Base-by-base conservation (phyloP, 2,797 vertebrate genomes). In the Enteromius radiatus region DNA sequence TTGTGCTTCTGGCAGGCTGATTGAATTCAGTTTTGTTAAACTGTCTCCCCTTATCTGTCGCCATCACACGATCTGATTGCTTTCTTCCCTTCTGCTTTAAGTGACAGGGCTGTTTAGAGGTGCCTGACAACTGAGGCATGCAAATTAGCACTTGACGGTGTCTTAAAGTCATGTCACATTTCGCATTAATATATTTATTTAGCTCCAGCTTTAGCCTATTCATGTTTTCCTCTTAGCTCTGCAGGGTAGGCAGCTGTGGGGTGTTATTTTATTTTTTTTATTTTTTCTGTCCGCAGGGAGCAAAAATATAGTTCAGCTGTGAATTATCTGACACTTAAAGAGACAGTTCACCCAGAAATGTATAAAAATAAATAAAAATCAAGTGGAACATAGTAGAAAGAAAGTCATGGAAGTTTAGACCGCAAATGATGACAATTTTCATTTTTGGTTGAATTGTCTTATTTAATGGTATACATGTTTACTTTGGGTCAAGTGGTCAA, bases 21-120 rank as follows among this genome's bases (percentile, higher is more conserved):
- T 92, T 91, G 91, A 89, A 92, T 92, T 94, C 92, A 90, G 81
- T 88, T 93, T 93, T 92, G 93, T 92, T 90, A 89, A 92, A 91
- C 91, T 91, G 92, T 87, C 86, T 86, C 63, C 92, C 87, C 88
- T 92, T 92, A 93, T 93, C 91, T 82, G 90, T 90, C 87, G 87
- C 89, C 91, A 93, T 93, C 91, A 89, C 81, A 90, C 84, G 87
- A 92, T 88, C 88, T 87, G 86, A 87, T 92, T 91, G 88, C 90
- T 89, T 87, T 90, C 89, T 88, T 87, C 88, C 89, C 87, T 85
- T 89, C 87, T 90, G 85, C 49, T 85, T 87, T 90, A 91, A 92
- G 90, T 89, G 89, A 89, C 91, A 70, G 86, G 59, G 86, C 89
- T 92, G 89, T 92, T 93, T 89, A 91, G 89, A 90, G 91, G 88